Conservation (phyloP, 2,797 vertebrate genomes). For the Neosalanx taihuensis region DNA sequence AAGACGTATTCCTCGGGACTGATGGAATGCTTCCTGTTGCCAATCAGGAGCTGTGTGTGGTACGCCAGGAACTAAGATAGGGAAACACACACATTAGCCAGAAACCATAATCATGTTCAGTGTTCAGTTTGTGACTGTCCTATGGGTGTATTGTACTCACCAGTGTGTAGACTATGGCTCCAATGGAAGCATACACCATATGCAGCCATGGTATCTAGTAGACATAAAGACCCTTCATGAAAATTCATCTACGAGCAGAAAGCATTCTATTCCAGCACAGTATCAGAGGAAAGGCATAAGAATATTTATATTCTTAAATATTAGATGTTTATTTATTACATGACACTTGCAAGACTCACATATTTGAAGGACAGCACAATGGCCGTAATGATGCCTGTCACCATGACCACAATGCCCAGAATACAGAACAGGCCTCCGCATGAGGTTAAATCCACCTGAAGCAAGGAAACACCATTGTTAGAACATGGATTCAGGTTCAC, state of each 20-base stretch:
- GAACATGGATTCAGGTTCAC: not conserved
- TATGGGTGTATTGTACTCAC: conserved; percentile 67
- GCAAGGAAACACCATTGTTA: conserved; percentile 13
- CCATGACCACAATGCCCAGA: conserved; percentile 88
- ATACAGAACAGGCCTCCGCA: conserved; percentile 90
- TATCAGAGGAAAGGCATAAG: too few relatives aligned
- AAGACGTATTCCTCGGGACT: conserved; percentile 91
- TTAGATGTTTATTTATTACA: not conserved
- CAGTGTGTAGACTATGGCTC: conserved; percentile 90
- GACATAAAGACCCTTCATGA: conserved; percentile 3
- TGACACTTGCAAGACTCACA: conserved; percentile 63
- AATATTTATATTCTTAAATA: not conserved
- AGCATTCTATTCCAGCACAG: too few relatives aligned
- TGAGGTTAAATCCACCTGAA: conserved; percentile 94
- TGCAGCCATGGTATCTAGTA: conserved; percentile 89
- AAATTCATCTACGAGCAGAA: not conserved
- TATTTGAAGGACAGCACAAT: conserved; percentile 94
- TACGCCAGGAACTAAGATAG: conserved; percentile 87
- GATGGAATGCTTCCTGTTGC: conserved; percentile 91
- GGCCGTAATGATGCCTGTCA: conserved; percentile 84
- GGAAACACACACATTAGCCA: not conserved
- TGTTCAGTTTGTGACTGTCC: not conserved
- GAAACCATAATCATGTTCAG: too few relatives aligned
- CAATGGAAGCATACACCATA: conserved; percentile 89
- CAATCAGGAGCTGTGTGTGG: conserved; percentile 93